These are phyloP conservation scores for Tuberolachnus salignus DNA, from an alignment of 2,888 invertebrate genomes.

Conservation along the genomic window DNA sequence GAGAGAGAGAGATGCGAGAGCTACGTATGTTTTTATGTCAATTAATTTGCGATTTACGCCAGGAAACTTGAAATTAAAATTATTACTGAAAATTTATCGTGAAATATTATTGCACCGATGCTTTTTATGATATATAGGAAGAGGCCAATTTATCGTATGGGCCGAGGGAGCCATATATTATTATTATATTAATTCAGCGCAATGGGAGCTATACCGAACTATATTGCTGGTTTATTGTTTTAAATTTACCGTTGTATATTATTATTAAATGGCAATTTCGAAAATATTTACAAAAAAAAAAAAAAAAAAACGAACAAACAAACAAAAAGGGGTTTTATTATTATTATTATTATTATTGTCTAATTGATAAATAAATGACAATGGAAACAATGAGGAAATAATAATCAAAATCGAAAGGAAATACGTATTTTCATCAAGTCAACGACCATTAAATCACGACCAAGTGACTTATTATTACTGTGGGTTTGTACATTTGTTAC, in stretches of 20 bases:
- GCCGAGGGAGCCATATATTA: slow-evolving; percentile 6
- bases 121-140: slow-evolving; percentile 16
- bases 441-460: too few species aligned
- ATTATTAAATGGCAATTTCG: slow-evolving; percentile 6
- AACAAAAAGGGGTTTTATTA: neutral
- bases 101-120: slow-evolving; percentile 4
- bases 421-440: neutral
- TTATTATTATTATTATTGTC: too few species aligned
- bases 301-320: slow-evolving; percentile 14
- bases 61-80: slow-evolving; percentile 39
- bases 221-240: slow-evolving; percentile 17
- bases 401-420: neutral
- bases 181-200: neutral
- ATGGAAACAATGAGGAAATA: neutral
- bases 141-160: slow-evolving; percentile 43
- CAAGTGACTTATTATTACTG: too few species aligned
- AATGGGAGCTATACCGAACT: neutral
- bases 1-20: too few species aligned
- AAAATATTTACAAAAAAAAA: slow-evolving; percentile 8
- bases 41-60: neutral
- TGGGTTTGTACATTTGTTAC: too few species aligned
- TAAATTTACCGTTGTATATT: neutral
- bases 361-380: slow-evolving; percentile 4
- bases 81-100: neutral
- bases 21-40: neutral